These are phyloP conservation scores for Australoheros facetus DNA, from an alignment of 2,797 vertebrate species.

Conservation along the genomic window DNA sequence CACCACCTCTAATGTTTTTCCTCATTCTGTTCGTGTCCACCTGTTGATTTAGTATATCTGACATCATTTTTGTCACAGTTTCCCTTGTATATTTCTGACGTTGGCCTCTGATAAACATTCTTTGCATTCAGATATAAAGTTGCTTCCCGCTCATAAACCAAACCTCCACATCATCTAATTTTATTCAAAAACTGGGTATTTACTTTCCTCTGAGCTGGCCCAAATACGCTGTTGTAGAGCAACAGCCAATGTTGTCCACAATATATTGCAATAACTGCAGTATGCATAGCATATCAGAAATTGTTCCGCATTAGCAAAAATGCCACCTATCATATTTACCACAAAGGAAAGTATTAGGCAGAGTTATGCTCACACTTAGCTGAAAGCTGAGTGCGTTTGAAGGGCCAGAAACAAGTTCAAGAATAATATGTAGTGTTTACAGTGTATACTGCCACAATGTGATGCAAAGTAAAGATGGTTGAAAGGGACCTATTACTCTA, in stretches of 20 bases:
- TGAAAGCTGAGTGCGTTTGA: neutral
- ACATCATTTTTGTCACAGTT: neutral
- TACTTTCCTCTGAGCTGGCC: neutral
- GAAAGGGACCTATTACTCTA: neutral
- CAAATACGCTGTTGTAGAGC: neutral
- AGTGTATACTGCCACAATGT: neutral
- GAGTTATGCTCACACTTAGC: neutral
- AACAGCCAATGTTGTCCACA: neutral
- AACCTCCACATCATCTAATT: neutral
- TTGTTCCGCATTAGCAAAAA: neutral
- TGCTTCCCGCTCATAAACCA: neutral
- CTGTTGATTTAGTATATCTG: neutral
- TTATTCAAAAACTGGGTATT: no score
- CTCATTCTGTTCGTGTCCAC: neutral
- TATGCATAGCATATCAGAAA: neutral
- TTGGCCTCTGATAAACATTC: neutral
- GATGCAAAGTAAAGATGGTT: rapidly evolving
- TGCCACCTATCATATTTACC: neutral
- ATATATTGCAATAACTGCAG: neutral
- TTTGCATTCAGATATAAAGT: neutral
- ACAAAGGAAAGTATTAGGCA: neutral
- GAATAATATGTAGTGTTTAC: neutral
- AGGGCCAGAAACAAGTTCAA: neutral
- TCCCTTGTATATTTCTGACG: neutral
- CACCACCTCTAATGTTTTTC: no score